These are phyloP conservation scores for Ctenopoma kingsleyae DNA, from an alignment of 2,797 vertebrate species.

Conservation along the genomic window DNA sequence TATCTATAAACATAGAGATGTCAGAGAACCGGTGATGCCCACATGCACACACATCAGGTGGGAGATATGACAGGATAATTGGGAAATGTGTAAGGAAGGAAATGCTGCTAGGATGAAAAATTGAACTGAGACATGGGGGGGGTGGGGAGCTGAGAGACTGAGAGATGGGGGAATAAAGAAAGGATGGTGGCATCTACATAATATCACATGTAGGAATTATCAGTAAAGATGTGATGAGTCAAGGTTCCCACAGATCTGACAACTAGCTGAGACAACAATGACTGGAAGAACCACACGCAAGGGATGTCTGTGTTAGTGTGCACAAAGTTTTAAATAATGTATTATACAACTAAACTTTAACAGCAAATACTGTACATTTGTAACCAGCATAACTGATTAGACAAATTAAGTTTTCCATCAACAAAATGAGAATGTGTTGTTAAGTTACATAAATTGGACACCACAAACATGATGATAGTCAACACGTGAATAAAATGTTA, in stretches of 20 bases:
- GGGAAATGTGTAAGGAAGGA: slow-evolving; percentile 27
- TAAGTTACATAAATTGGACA: no score
- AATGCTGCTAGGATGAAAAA: slow-evolving; percentile 31
- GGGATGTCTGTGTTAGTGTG: no score
- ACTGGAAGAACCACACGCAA: no score
- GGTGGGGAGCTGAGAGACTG: background rate
- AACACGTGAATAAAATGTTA: no score
- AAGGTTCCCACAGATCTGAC: background rate
- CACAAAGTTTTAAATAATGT: no score
- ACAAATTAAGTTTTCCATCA: no score
- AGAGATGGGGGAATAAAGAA: background rate
- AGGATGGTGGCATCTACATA: background rate
- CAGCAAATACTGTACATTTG: no score
- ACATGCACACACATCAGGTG: slow-evolving; percentile 1
- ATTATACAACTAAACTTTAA: no score
- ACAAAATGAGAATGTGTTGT: no score
- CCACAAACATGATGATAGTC: no score
- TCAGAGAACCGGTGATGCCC: slow-evolving; percentile 20
- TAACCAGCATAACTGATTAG: no score
- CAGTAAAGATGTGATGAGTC: no score
- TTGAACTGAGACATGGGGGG: slow-evolving; percentile 10
- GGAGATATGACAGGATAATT: slow-evolving; percentile 52
- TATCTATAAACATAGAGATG: slow-evolving; percentile 49
- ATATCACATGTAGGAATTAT: background rate
- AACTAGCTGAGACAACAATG: background rate